phyloP scores from a whole-genome alignment of 2,888 invertebrate species.

The Eupithecia abbreviata region DNA sequence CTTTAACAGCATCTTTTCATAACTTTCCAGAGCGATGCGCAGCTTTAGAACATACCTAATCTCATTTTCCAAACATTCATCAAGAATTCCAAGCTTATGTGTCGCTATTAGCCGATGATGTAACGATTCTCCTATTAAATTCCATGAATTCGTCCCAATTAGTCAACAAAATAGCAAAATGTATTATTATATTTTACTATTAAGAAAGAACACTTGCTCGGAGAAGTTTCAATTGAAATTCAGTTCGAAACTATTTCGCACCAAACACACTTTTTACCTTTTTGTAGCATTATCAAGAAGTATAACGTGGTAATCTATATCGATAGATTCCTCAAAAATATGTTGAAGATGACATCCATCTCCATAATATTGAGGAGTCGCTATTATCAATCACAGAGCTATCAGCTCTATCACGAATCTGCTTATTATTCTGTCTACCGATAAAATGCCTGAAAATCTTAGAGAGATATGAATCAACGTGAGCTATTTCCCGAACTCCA shows the following conservation, averaged over 20 bases:
- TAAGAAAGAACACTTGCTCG: not conserved
- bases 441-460: slow-evolving; percentile 24
- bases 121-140: slow-evolving; percentile 1
- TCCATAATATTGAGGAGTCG: slow-evolving; percentile 44
- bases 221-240: not conserved
- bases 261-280: not conserved
- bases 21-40: slow-evolving; percentile 33
- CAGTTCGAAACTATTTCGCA: not conserved
- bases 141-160: not conserved
- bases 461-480: slow-evolving; percentile 6
- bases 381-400: slow-evolving; percentile 53
- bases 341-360: slow-evolving; percentile 16
- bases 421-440: slow-evolving; percentile 45
- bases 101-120: not conserved
- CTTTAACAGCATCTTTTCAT: slow-evolving; percentile 49
- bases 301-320: not conserved
- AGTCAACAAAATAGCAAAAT: not conserved
- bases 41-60: slow-evolving; percentile 23
- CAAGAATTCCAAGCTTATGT: slow-evolving; percentile 23
- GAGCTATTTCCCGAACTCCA: not conserved
- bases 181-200: not conserved
- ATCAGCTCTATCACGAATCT: slow-evolving; percentile 50
- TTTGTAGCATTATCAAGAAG: not conserved
- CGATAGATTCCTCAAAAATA: not conserved
- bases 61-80: slow-evolving; percentile 23